phyloP scores from a whole-genome alignment of 2,888 invertebrate species.

The Anoncus sp. region DNA sequence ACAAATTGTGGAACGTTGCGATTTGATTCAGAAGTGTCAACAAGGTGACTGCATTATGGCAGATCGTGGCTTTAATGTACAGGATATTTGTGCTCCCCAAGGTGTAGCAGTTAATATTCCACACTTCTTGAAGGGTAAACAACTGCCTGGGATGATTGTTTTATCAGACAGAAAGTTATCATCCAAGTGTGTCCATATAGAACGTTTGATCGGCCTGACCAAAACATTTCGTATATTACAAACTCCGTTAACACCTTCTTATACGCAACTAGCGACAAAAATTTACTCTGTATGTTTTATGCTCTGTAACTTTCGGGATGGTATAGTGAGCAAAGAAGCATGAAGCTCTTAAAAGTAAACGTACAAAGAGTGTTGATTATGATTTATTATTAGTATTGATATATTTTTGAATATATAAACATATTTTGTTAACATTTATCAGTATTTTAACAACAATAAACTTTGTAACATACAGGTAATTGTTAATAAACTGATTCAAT shows the following conservation, averaged over 20 bases:
- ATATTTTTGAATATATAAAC: conserved; percentile 8
- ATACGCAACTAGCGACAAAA: conserved; percentile 44
- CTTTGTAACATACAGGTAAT: no score
- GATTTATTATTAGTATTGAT: neutral
- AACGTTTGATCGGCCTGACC: conserved; percentile 59
- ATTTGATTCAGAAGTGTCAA: conserved; percentile 59
- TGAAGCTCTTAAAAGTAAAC: neutral
- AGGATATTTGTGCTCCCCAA: conserved; percentile 66
- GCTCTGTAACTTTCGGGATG: conserved; percentile 61
- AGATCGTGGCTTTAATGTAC: conserved; percentile 68
- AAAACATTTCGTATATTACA: conserved; percentile 62
- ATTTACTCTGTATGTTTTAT: conserved; percentile 60
- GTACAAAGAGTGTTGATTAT: neutral
- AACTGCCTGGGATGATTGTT: conserved; percentile 56
- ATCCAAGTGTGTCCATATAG: conserved; percentile 60
- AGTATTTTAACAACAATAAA: conserved; percentile 6
- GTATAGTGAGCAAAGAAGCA: conserved; percentile 28
- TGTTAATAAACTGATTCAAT: neutral
- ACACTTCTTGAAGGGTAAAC: conserved; percentile 31
- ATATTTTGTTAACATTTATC: neutral
- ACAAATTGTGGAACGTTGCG: conserved; percentile 68
- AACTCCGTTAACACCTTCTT: conserved; percentile 30
- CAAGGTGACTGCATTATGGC: conserved; percentile 66
- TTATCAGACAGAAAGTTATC: conserved; percentile 62
- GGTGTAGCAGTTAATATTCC: conserved; percentile 64